Evolutionary conservation across 1,140 invertebrate species (phyloP).

Genomic region (Drosophila simulans): DNA sequence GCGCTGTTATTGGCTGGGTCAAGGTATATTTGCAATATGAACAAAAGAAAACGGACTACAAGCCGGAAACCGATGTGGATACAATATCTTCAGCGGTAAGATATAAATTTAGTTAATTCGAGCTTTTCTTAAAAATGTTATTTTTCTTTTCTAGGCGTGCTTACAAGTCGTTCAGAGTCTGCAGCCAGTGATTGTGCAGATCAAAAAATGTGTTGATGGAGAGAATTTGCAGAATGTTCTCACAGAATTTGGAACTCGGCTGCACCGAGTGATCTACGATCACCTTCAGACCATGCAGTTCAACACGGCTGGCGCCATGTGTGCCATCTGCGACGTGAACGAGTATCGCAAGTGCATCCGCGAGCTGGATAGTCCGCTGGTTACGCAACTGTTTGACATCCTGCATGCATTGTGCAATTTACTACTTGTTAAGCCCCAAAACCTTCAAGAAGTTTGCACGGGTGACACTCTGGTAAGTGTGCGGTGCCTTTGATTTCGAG

Average conservation of each 20-base stretch:
- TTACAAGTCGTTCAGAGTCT: conserved; percentile 94
- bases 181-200: conserved; percentile 90
- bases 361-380: conserved; percentile 90
- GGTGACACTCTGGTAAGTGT: conserved; percentile 94
- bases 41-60: conserved; percentile 98
- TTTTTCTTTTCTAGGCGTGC: conserved; percentile 90
- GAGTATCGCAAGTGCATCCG: conserved; percentile 95
- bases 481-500: background rate
- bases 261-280: conserved; percentile 97
- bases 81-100: conserved; percentile 90
- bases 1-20: conserved; percentile 96
- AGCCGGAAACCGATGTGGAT: conserved; percentile 94
- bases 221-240: conserved; percentile 95
- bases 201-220: conserved; percentile 95
- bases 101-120: background rate
- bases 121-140: background rate
- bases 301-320: conserved; percentile 97
- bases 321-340: conserved; percentile 98
- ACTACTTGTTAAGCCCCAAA: conserved; percentile 97
- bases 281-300: conserved; percentile 98
- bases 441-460: conserved; percentile 97
- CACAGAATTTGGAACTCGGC: conserved; percentile 94
- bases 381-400: conserved; percentile 96
- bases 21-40: conserved; percentile 95
- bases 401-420: conserved; percentile 98